Evolutionary conservation across 2,113 vertebrate genomes (phyloP).

Genomic region (Excalfactoria chinensis): DNA sequence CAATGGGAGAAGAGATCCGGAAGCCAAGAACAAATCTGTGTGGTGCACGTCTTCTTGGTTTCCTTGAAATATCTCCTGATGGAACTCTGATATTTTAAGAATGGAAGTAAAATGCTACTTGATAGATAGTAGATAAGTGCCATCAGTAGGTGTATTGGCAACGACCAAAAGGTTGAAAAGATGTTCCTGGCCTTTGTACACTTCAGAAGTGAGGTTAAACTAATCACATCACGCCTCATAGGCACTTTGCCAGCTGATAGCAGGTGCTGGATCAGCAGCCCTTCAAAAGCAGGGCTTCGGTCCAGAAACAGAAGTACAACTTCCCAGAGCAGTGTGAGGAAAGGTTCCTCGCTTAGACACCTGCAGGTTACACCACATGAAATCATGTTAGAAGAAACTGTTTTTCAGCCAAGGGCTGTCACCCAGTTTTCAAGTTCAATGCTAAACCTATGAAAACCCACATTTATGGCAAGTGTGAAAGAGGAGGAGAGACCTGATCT

Average conservation of each 20-base stretch:
- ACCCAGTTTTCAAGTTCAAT: neutral
- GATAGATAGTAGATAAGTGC: neutral
- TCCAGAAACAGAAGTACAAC: neutral
- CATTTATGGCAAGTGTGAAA: neutral
- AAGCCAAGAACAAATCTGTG: neutral
- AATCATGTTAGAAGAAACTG: neutral
- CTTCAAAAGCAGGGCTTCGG: neutral
- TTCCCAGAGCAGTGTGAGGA: neutral
- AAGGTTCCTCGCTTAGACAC: neutral
- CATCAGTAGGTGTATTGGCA: neutral
- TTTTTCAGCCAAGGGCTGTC: neutral
- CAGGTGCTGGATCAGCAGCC: neutral
- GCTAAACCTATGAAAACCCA: neutral
- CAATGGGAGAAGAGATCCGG: neutral
- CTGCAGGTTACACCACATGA: neutral
- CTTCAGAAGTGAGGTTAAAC: neutral
- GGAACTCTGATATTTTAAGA: neutral
- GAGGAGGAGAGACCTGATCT: neutral
- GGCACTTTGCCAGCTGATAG: neutral
- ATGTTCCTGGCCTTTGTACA: neutral
- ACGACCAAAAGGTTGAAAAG: neutral
- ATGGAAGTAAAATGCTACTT: neutral
- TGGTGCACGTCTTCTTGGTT: neutral
- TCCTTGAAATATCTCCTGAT: constrained; percentile 2
- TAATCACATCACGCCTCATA: neutral